Conservation (phyloP, 2,113 vertebrate species). For the Oreocharis arfaki region DNA sequence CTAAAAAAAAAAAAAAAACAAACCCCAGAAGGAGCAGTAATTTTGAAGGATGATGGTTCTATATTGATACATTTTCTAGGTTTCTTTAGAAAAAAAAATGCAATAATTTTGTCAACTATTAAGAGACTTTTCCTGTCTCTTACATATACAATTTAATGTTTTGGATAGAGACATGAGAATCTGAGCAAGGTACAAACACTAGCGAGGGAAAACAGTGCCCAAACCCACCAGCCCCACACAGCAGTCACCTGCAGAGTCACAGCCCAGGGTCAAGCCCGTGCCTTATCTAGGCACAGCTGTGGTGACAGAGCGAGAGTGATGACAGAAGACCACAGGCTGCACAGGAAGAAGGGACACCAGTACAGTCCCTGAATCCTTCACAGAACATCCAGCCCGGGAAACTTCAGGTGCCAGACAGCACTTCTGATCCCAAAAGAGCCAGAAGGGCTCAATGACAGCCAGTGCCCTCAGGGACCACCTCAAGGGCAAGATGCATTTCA, state of each 20-base stretch:
- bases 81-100: neutral
- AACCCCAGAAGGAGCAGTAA: neutral
- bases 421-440: neutral
- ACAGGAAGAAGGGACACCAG: neutral
- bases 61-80: neutral
- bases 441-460: neutral
- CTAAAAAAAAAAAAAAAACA: neutral
- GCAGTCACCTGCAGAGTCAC: accelerated
- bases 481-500: neutral
- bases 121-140: neutral
- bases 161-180: neutral
- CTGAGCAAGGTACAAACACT: neutral
- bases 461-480: neutral
- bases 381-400: neutral
- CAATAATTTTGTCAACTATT: neutral
- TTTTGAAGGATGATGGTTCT: neutral
- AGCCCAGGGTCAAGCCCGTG: accelerated
- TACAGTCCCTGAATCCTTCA: neutral
- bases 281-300: neutral
- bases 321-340: neutral
- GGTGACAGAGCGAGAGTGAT: neutral
- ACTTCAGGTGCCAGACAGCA: neutral
- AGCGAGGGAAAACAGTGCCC: neutral
- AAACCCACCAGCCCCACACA: neutral
- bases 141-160: neutral